phyloP scores from a whole-genome alignment of 37 sponge, comb jelly and placozoan genomes.

The Beroe forskalii region DNA sequence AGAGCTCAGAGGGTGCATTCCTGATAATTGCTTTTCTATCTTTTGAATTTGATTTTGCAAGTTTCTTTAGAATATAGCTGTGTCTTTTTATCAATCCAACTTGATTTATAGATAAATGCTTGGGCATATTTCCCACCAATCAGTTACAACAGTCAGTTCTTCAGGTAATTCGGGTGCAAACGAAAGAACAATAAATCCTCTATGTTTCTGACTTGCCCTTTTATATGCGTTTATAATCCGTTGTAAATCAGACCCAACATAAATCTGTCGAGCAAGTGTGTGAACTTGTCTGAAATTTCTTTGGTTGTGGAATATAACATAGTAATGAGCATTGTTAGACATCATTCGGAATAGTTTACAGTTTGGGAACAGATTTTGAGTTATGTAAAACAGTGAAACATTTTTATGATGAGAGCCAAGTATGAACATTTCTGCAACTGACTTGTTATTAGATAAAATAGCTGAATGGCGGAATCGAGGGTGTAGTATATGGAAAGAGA shows the following conservation, averaged over 20 bases:
- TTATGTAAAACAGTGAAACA: background rate
- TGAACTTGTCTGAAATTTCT: background rate
- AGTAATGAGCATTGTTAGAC: background rate
- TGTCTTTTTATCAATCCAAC: background rate
- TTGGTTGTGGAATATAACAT: background rate
- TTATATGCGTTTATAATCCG: background rate
- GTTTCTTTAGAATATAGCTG: background rate
- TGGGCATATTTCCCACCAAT: background rate
- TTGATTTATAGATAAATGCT: background rate
- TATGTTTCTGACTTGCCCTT: background rate
- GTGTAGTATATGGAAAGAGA: background rate
- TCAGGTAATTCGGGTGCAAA: background rate
- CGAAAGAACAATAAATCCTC: background rate
- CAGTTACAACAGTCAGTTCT: slow-evolving; percentile 25
- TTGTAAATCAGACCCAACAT: background rate
- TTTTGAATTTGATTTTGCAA: background rate
- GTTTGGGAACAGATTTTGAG: slow-evolving; percentile 50
- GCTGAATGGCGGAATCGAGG: background rate
- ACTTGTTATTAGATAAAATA: background rate
- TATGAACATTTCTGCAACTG: slow-evolving; percentile 7
- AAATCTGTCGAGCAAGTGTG: background rate
- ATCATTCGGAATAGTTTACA: background rate
- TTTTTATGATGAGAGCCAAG: background rate
- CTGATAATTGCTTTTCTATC: background rate
- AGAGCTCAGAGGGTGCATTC: background rate